These are phyloP conservation scores for Microdon myrmicae DNA, from an alignment of 2,888 invertebrate genomes.

Conservation along the genomic window DNA sequence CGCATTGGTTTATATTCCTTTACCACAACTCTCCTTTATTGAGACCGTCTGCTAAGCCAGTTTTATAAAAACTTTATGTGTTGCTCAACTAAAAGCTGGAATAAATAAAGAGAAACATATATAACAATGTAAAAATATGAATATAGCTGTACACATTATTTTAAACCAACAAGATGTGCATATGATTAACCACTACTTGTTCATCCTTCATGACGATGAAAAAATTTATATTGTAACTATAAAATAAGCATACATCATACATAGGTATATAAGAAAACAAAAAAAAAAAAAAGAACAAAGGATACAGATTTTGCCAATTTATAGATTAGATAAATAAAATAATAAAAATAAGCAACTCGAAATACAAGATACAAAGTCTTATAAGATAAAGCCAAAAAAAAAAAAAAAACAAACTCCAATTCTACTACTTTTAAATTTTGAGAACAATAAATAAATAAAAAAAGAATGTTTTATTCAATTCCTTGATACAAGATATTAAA, in stretches of 20 bases:
- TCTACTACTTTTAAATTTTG: constrained; percentile 24
- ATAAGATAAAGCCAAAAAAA: constrained; percentile 9
- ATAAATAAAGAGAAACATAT: too few species aligned
- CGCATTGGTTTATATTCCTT: too few species aligned
- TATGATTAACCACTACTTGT: constrained; percentile 7
- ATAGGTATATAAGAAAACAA: constrained; percentile 10
- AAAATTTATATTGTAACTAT: constrained; percentile 8
- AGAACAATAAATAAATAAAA: constrained; percentile 12
- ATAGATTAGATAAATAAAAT: constrained; percentile 17
- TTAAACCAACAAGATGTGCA: constrained; percentile 1
- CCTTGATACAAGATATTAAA: constrained; percentile 19
- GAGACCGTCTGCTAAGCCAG: too few species aligned
- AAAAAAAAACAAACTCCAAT: constrained; percentile 9
- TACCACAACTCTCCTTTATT: too few species aligned
- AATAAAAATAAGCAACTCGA: constrained; percentile 1
- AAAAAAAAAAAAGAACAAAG: constrained; percentile 8
- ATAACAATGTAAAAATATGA: too few species aligned
- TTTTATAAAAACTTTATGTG: too few species aligned
- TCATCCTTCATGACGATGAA: background rate
- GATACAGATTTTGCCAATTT: constrained; percentile 24
- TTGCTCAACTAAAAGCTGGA: too few species aligned
- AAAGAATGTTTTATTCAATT: constrained; percentile 31
- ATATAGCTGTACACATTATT: too few species aligned
- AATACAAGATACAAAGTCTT: too few species aligned
- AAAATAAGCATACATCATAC: constrained; percentile 3